phyloP scores from a whole-genome alignment of 30 jellyfish, hydroid and myxozoan species.

The Haliclystus octoradiatus region DNA sequence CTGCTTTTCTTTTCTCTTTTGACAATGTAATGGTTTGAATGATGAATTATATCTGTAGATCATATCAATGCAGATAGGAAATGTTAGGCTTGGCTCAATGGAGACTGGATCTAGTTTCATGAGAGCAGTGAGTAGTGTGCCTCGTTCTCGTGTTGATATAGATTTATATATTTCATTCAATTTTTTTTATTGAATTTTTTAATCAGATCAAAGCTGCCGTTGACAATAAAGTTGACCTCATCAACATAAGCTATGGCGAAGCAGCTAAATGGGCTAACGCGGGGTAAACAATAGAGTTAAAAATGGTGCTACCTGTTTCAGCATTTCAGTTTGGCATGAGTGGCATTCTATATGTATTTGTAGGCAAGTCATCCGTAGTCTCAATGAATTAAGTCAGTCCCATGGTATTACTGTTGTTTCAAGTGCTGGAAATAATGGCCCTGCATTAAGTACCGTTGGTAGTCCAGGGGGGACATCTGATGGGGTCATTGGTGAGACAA shows the following conservation, averaged over 20 bases:
- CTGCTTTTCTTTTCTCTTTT: no score
- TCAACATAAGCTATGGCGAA: conserved; percentile 95
- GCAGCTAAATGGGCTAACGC: conserved; percentile 87
- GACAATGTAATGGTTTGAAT: no score
- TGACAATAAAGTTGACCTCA: conserved; percentile 64
- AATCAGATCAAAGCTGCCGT: conserved; percentile 68
- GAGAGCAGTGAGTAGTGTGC: conserved; percentile 93
- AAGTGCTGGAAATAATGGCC: conserved; percentile 99
- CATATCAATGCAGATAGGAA: conserved; percentile 94
- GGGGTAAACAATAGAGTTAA: conserved; percentile 37
- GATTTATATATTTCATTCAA: neutral
- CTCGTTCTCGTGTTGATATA: no score
- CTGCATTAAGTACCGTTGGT: conserved; percentile 88
- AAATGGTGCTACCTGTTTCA: neutral
- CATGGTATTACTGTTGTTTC: conserved; percentile 68
- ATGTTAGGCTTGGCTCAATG: conserved; percentile 66
- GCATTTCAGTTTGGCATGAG: neutral
- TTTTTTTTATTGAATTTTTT: neutral
- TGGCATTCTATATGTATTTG: neutral
- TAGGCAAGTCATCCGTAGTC: conserved; percentile 51
- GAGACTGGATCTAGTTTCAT: conserved; percentile 85
- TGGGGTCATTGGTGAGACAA: conserved; percentile 43
- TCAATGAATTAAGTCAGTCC: conserved; percentile 42
- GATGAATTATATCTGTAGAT: no score
- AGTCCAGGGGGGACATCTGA: conserved; percentile 83